Percentiles rank a stretch among this genome's conserved stretches.
phyloP scores from a whole-genome alignment of 2,113 vertebrate species.

The Rhea americana region DNA sequence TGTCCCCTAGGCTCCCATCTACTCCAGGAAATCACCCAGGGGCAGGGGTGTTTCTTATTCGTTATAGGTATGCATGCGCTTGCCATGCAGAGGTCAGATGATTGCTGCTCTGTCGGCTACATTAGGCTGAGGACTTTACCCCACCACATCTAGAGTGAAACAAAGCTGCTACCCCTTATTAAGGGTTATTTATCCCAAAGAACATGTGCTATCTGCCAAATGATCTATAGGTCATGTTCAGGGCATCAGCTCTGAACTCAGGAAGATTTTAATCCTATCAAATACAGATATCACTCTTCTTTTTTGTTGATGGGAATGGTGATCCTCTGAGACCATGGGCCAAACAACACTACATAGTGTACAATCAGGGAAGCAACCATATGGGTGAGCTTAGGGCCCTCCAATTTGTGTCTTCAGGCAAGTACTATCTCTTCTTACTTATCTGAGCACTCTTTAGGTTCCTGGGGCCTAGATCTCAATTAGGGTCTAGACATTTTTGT shows the following conservation, averaged over 20 bases:
- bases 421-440: background rate
- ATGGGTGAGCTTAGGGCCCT: background rate
- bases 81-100: background rate
- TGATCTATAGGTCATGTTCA: background rate
- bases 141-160: background rate
- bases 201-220: too few relatives aligned
- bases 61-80: background rate
- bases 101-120: background rate
- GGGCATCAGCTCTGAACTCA: background rate
- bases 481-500: background rate
- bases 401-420: background rate
- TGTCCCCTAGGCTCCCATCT: background rate
- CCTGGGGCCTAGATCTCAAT: background rate
- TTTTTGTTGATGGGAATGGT: background rate
- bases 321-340: background rate
- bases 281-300: background rate
- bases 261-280: background rate
- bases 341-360: accelerated
- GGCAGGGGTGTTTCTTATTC: background rate
- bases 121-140: background rate
- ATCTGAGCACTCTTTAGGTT: background rate
- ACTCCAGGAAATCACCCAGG: background rate
- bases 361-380: background rate
- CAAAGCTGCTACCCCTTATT: background rate
- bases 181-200: background rate